Percentiles rank a stretch among this genome's conserved stretches.
phyloP scores from a whole-genome alignment of 1,140 invertebrate genomes.

The Forficula auricularia region DNA sequence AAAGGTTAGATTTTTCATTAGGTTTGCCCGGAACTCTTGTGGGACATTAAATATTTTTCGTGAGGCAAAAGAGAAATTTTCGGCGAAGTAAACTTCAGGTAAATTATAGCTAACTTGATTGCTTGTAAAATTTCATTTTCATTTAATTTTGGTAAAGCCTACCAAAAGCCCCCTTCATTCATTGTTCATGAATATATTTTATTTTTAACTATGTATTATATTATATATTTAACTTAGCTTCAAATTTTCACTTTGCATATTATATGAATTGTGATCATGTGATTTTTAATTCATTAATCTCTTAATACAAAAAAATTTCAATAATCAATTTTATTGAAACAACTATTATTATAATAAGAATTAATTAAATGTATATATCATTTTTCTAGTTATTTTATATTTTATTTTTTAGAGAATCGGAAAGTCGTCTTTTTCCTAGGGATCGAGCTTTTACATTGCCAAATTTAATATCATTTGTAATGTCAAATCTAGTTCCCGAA shows the following conservation, averaged over 20 bases:
- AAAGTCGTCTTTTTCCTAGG: conserved; percentile 50
- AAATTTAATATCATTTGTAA: conserved; percentile 52
- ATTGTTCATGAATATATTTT: no score
- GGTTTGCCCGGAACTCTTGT: no score
- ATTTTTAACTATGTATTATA: no score
- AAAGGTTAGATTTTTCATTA: no score
- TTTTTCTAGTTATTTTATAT: conserved; percentile 8
- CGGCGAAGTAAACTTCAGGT: no score
- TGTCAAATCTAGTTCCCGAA: conserved; percentile 39
- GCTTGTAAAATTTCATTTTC: no score
- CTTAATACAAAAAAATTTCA: not conserved
- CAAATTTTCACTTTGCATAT: not conserved
- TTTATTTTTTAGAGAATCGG: conserved; percentile 41
- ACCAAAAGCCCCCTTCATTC: no score
- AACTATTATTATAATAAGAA: not conserved
- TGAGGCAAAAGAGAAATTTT: no score
- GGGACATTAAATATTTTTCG: no score
- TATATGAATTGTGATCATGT: not conserved
- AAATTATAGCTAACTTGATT: no score
- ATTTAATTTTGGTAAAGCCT: no score
- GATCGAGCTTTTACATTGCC: conserved; percentile 39
- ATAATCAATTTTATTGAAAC: not conserved
- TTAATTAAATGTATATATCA: not conserved
- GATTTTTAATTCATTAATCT: not conserved
- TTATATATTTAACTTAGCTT: not conserved